A percentile compares a stretch with the other conserved stretches of the same genome.
Conservation (phyloP, 2,888 invertebrate species). For the Platynereis dumerilii region DNA sequence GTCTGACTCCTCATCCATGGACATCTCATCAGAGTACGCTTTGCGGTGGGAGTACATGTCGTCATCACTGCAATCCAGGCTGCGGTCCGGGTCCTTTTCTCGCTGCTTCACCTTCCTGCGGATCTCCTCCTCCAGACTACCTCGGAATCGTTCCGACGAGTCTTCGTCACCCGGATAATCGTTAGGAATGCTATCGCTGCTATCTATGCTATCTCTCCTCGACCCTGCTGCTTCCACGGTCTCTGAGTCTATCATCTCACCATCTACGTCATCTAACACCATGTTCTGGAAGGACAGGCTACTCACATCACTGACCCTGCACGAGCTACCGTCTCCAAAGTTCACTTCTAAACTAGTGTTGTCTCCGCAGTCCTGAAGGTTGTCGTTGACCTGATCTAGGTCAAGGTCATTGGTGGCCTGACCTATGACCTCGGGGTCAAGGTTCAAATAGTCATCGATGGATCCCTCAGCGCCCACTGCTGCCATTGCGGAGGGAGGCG, state of each 20-base stretch:
- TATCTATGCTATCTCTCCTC: conserved; percentile 34
- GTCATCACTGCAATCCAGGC: not conserved
- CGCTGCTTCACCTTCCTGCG: conserved; percentile 10
- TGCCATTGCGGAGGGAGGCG: conserved; percentile 9
- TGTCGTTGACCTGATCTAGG: conserved; percentile 29
- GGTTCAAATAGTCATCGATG: conserved; percentile 6
- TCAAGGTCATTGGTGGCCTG: conserved; percentile 25
- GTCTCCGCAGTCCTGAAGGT: conserved; percentile 41
- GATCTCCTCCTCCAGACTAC: conserved; percentile 28
- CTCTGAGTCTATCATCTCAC: conserved; percentile 20
- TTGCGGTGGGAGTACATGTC: not conserved
- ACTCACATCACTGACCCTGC: conserved; percentile 60
- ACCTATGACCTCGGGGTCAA: conserved; percentile 16
- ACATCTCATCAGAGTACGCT: conserved; percentile 14
- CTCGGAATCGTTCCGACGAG: conserved; percentile 14
- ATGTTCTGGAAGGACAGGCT: conserved; percentile 49
- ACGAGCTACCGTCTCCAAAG: conserved; percentile 57
- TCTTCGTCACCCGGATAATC: conserved; percentile 24
- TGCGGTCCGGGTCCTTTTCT: conserved; percentile 9
- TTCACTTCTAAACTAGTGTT: conserved; percentile 61
- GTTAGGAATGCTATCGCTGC: conserved; percentile 32
- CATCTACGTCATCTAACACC: conserved; percentile 37
- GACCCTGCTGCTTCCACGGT: conserved; percentile 15
- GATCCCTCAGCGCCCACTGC: not conserved
- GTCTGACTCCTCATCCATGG: conserved; percentile 11